Conservation (phyloP, 2,797 vertebrate species). For the Enteromius mattozi region DNA sequence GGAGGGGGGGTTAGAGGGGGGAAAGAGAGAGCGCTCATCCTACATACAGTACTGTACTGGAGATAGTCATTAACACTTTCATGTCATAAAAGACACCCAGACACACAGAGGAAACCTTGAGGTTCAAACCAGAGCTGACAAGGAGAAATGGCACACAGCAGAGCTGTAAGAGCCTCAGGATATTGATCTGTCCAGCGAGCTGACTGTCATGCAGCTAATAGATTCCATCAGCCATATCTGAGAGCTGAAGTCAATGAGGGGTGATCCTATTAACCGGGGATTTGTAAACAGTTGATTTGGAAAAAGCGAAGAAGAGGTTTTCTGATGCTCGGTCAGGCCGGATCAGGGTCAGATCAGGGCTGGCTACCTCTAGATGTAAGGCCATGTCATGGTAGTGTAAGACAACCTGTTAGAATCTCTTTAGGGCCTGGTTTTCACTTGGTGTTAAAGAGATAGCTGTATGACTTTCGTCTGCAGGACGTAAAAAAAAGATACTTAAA, state of each 20-base stretch:
- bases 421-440: background rate
- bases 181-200: constrained; percentile 77
- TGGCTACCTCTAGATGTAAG: background rate
- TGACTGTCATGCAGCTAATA: constrained; percentile 82
- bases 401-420: background rate
- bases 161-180: constrained; percentile 73
- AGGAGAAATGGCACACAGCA: constrained; percentile 75
- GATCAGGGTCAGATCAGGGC: constrained; percentile 22
- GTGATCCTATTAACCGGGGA: constrained; percentile 82
- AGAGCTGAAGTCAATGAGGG: constrained; percentile 79
- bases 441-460: background rate
- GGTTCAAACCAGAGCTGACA: constrained; percentile 74
- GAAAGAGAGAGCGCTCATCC: background rate
- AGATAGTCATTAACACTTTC: constrained; percentile 38
- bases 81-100: constrained; percentile 23
- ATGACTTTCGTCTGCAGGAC: background rate
- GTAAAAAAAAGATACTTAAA: background rate
- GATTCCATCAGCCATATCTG: constrained; percentile 79
- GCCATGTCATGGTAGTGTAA: background rate
- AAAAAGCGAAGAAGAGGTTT: constrained; percentile 37
- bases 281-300: constrained; percentile 81
- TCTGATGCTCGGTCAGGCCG: background rate
- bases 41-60: constrained; percentile 27
- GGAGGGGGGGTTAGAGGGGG: background rate
- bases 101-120: constrained; percentile 20